Evolutionary conservation across 2,113 vertebrate species (phyloP), one percentile per base, ranked within the genome.

Genomic region (Hypomesus transpacificus): DNA sequence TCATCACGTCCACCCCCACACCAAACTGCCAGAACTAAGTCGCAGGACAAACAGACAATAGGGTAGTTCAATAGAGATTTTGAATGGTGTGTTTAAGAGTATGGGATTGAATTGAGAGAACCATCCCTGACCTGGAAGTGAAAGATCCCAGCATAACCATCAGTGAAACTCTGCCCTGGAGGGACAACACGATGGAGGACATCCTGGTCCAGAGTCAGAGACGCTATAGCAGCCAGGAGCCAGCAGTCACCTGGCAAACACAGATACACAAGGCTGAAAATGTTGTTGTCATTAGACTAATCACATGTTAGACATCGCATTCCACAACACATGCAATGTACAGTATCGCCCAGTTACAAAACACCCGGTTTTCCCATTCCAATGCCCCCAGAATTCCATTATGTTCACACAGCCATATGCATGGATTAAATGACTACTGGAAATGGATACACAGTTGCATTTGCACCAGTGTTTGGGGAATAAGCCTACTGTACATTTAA

Each of bases 161-260:
- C 56, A 0, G 90, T 91, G 74, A 95, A 96, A 72, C 86, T 88
- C 76, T 96, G 95, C 71, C 93, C 88, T 2, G 87, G 88, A 0
- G 94, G 93, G 26, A 98, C 88, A 13, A 97, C 93, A 26, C 93
- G 91, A 13, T 83, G 77, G 84, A 96, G 69, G 0, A 92, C 85
- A 57, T 91, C 91, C 76, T 94, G 87, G 76, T 94, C 93, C 24
- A 96, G 89, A 0, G 96, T 98, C 58, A 98, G 88, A 71, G 95
- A 96, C 28, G 95, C 95, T 3, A 97, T 94, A 46, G 95, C 95
- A 2, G 95, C 94, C 72, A 98, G 81, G 0, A 98, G 88, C 95
- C 95, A 97, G 81, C 95, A 96, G 87, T 98, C 95, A 63, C 95
- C 95, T 97, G 86, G 62, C 0, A 64, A 65, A 76, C 39, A 39